phyloP scores from a whole-genome alignment of 2,888 invertebrate genomes.

The Tenthredo livida region DNA sequence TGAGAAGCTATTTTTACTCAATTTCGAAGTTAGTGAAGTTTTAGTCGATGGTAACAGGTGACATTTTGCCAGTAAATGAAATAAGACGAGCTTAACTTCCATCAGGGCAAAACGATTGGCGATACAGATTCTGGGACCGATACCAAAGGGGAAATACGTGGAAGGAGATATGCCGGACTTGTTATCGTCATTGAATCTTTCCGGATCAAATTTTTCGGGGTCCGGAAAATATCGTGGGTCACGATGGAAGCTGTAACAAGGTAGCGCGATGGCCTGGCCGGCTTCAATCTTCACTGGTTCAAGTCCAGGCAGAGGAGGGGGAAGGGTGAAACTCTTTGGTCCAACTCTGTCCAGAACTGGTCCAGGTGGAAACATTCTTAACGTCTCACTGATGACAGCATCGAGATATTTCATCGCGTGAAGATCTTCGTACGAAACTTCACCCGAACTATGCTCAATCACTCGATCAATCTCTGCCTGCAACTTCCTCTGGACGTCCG shows the following conservation, averaged over 20 bases:
- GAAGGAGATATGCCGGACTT: slow-evolving; percentile 77
- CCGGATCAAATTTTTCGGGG: slow-evolving; percentile 77
- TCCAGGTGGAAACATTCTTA: slow-evolving; percentile 79
- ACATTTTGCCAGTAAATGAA: slow-evolving; percentile 74
- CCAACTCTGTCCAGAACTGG: slow-evolving; percentile 78
- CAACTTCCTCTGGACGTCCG: slow-evolving; percentile 76
- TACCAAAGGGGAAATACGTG: slow-evolving; percentile 81
- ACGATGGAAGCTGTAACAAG: slow-evolving; percentile 72
- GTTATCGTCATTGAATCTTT: slow-evolving; percentile 78
- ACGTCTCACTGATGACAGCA: slow-evolving; percentile 78
- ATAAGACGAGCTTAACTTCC: slow-evolving; percentile 76
- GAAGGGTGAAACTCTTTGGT: slow-evolving; percentile 78
- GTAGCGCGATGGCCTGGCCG: slow-evolving; percentile 60
- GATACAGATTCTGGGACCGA: slow-evolving; percentile 83
- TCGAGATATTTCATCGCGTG: slow-evolving; percentile 65
- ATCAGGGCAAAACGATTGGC: slow-evolving; percentile 79
- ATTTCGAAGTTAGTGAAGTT: slow-evolving; percentile 68
- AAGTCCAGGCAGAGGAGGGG: slow-evolving; percentile 68
- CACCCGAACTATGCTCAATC: slow-evolving; percentile 26
- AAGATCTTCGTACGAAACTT: slow-evolving; percentile 58
- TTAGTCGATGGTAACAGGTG: slow-evolving; percentile 73
- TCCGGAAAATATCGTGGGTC: slow-evolving; percentile 69
- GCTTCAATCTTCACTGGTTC: slow-evolving; percentile 62
- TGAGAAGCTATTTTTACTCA: slow-evolving; percentile 63
- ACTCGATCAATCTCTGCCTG: slow-evolving; percentile 65